A percentile compares a stretch with the other conserved stretches of the same genome.
Evolutionary conservation across 2,797 vertebrate genomes (phyloP).

Genomic region (Champsocephalus gunnari): DNA sequence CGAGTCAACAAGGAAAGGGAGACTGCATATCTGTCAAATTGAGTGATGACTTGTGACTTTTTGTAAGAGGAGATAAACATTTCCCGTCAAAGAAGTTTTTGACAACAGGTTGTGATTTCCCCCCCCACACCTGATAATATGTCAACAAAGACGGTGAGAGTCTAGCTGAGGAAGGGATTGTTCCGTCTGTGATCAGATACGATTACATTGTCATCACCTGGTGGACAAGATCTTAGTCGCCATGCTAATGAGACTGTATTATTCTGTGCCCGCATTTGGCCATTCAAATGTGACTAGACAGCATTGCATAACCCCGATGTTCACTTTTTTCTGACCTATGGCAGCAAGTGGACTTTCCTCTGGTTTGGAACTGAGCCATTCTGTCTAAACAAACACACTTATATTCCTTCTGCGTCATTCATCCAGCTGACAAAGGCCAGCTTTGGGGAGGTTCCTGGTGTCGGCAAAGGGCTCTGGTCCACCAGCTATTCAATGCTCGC

Average conservation of each 20-base stretch:
- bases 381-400: slow-evolving; percentile 69
- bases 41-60: slow-evolving; percentile 2
- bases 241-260: slow-evolving; percentile 3
- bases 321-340: slow-evolving; percentile 41
- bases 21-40: slow-evolving; percentile 12
- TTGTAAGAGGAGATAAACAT: not conserved
- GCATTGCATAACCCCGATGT: slow-evolving; percentile 46
- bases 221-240: slow-evolving; percentile 7
- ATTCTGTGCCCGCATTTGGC: slow-evolving; percentile 15
- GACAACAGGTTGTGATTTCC: not conserved
- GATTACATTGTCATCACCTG: too few species aligned
- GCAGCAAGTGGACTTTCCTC: slow-evolving; percentile 41
- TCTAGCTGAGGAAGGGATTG: slow-evolving; percentile 7
- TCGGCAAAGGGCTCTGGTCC: slow-evolving; percentile 7
- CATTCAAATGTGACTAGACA: slow-evolving; percentile 32
- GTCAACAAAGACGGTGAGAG: not conserved
- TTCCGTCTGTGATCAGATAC: slow-evolving; percentile 11
- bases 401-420: slow-evolving; percentile 66
- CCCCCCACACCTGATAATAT: not conserved
- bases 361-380: slow-evolving; percentile 45
- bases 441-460: slow-evolving; percentile 46
- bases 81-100: not conserved
- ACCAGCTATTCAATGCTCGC: slow-evolving; percentile 11
- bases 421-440: slow-evolving; percentile 63
- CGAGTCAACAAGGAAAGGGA: slow-evolving; percentile 23